phyloP scores from a whole-genome alignment of 1,140 invertebrate species.

The Trialeurodes vaporariorum region DNA sequence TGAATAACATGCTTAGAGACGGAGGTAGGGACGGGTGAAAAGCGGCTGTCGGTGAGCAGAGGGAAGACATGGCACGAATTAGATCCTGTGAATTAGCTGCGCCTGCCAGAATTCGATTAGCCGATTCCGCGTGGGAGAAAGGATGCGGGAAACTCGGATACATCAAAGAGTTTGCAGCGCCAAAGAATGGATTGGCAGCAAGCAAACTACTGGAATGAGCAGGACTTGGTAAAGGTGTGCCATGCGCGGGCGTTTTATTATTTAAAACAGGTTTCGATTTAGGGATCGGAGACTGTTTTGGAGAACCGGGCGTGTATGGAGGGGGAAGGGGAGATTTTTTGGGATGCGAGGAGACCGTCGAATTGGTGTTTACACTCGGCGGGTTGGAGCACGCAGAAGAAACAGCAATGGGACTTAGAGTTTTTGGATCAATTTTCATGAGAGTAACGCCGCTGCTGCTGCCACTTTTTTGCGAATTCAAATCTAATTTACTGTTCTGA shows the following conservation, averaged over 20 bases:
- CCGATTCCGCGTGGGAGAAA: background rate
- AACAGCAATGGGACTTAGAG: constrained; percentile 39
- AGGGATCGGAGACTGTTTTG: constrained; percentile 13
- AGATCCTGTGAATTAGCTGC: constrained; percentile 16
- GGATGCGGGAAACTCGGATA: constrained; percentile 7
- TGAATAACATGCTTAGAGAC: constrained; percentile 26
- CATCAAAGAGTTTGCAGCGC: constrained; percentile 14
- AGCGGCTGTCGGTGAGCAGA: constrained; percentile 19
- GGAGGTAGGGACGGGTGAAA: constrained; percentile 26
- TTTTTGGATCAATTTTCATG: constrained; percentile 49
- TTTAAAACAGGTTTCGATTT: constrained; percentile 9
- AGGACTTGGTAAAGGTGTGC: constrained; percentile 16
- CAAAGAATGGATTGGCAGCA: constrained; percentile 16
- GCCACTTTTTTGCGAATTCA: constrained; percentile 19
- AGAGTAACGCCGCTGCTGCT: constrained; percentile 33
- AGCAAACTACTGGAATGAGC: constrained; percentile 15
- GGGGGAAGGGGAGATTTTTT: constrained; percentile 18
- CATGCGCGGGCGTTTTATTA: constrained; percentile 8
- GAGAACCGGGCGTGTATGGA: constrained; percentile 21
- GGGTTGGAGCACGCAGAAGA: constrained; percentile 6
- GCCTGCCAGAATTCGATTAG: background rate
- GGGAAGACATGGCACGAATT: constrained; percentile 25
- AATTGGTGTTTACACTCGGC: constrained; percentile 1
- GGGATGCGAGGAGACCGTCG: constrained; percentile 14
- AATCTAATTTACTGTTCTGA: background rate